Base-by-base conservation (phyloP, 1,140 invertebrate species). In the Olivierus martensii region DNA sequence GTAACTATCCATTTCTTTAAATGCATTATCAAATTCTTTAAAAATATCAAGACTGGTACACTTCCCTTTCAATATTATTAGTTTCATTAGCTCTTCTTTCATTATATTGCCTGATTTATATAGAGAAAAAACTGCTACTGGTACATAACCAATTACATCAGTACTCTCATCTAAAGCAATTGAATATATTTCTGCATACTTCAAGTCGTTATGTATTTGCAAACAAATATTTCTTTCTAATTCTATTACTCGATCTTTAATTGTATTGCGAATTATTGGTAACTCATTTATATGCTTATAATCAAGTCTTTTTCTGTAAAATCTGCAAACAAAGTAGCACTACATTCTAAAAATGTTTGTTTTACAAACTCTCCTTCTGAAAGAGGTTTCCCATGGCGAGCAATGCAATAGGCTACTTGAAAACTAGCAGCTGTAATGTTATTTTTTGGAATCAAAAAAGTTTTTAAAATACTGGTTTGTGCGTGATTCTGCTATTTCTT, bases 341-440 rank as follows among this genome's bases (percentile, higher is more conserved):
- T 53, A n/a, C 21, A 36, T 17, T 28, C 12, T 36, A 22, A 47
- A 34, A 35, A 17, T 15, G 14, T 39, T 37, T 46, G 46, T 46
- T 21, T 56, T 60, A 35, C 51, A 62, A 57, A 56, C 15, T 57
- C 19, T 53, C 59, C 60, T 53, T 61, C 58, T 57, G 42, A 44
- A 44, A 44, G 42, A 44, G 42, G 42, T 44, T 44, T 44, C 17
- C 42, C 42, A 18, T 19, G 42, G 42, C 9, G 18, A 44, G 42
- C 18, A 44, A 18, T 44, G 17, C 42, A 44, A 18, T 44, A n/a
- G 18, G n/a, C 42, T 3, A 44, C 42, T 44, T 17, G 42, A 19
- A 44, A 44, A 44, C 42, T 44, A 44, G 42, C 42, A 44, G 42
- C 42, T 44, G 17, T 44, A 44, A 44, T 17, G 14, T 15, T 18